Evolutionary conservation across 2,888 invertebrate genomes (phyloP).

Genomic region (Listrodromus nycthemerus): DNA sequence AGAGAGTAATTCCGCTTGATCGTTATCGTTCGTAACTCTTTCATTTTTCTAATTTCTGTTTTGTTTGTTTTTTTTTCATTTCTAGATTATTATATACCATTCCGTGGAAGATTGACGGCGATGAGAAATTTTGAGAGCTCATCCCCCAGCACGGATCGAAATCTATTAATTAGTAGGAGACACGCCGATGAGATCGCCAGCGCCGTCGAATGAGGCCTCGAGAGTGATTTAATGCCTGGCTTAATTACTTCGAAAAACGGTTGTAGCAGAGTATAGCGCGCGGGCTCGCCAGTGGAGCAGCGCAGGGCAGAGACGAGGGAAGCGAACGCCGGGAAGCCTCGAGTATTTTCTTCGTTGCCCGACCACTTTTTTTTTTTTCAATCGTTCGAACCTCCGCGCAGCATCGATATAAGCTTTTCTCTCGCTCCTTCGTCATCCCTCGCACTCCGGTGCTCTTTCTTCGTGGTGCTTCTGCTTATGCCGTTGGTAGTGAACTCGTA

Average conservation of each 20-base stretch:
- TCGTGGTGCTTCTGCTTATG: conserved; percentile 37
- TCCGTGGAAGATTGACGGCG: conserved; percentile 60
- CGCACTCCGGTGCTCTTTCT: conserved; percentile 18
- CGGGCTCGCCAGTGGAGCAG: conserved; percentile 30
- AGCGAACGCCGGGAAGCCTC: conserved; percentile 55
- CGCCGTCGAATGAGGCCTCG: conserved; percentile 66
- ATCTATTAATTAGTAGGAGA: conserved; percentile 78
- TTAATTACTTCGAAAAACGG: conserved; percentile 80
- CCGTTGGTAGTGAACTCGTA: conserved; percentile 56
- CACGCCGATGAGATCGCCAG: conserved; percentile 74
- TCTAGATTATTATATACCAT: conserved; percentile 39
- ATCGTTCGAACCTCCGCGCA: conserved; percentile 38
- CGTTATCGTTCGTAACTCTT: conserved; percentile 47
- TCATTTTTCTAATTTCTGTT: conserved; percentile 6
- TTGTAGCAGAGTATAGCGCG: conserved; percentile 65
- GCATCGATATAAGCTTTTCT: conserved; percentile 57
- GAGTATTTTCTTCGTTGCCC: conserved; percentile 63
- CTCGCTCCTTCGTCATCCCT: conserved; percentile 33
- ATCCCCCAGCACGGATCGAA: conserved; percentile 70
- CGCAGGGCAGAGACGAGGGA: conserved; percentile 52
- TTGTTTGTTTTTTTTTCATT: neutral
- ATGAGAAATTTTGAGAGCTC: conserved; percentile 63
- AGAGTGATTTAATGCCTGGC: conserved; percentile 80
- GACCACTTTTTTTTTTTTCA: conserved; percentile 54
- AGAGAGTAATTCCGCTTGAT: conserved; percentile 59